Conservation (phyloP, 64 coral and sea anemone genomes). For the Cladopsammia gracilis region DNA sequence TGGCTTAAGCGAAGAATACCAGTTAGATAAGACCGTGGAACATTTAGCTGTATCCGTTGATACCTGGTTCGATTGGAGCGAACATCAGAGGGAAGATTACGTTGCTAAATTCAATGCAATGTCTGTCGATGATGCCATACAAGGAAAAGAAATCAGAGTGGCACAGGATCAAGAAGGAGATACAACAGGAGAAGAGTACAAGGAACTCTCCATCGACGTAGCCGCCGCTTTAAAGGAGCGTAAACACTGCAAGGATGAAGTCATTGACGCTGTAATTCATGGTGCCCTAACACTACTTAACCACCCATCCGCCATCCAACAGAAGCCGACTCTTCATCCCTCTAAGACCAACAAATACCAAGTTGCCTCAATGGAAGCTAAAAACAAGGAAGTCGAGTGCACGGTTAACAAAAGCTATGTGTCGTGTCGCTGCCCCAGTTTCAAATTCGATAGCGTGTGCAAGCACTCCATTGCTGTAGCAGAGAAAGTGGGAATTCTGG, state of each 20-base stretch:
- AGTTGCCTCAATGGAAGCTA: neutral
- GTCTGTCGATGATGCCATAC: constrained; percentile 27
- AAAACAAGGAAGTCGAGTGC: neutral
- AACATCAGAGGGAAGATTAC: constrained; percentile 25
- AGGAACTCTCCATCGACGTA: constrained; percentile 12
- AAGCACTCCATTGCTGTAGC: constrained; percentile 18
- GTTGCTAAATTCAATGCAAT: constrained; percentile 27
- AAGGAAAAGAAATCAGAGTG: constrained; percentile 23
- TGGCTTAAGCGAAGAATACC: constrained; percentile 26
- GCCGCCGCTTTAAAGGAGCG: neutral
- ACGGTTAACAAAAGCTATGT: neutral
- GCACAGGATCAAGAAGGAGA: neutral
- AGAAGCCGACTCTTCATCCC: neutral
- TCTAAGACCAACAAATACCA: constrained; percentile 3
- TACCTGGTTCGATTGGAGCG: constrained; percentile 27
- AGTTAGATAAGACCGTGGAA: neutral
- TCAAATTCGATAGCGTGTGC: neutral
- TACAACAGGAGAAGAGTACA: neutral
- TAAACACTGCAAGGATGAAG: constrained; percentile 22
- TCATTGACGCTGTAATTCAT: neutral
- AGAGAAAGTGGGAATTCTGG: constrained; percentile 9
- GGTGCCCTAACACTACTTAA: constrained; percentile 17
- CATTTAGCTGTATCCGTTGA: constrained; percentile 4
- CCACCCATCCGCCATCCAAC: neutral
- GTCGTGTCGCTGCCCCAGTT: constrained; percentile 3